These are phyloP conservation scores for Notolepis coatsorum DNA, from an alignment of 2,797 vertebrate genomes.

Conservation along the genomic window DNA sequence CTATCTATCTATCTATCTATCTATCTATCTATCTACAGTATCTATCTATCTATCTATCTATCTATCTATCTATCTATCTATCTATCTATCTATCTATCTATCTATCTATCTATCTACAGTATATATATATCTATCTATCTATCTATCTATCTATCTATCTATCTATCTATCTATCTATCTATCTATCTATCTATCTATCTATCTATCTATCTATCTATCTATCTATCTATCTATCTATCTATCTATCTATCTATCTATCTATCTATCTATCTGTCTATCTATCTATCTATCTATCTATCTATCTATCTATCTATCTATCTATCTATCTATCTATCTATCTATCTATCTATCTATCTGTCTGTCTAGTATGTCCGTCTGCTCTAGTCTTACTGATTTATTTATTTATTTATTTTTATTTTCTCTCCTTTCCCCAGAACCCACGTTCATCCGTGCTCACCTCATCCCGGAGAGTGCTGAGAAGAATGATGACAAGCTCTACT, in stretches of 20 bases:
- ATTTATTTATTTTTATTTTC: not conserved
- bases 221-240: not conserved
- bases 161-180: not conserved
- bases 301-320: no score
- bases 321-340: not conserved
- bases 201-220: not conserved
- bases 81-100: not conserved
- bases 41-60: constrained; percentile 47
- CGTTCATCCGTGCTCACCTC: constrained; percentile 93
- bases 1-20: not conserved
- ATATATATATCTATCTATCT: not conserved
- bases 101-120: not conserved
- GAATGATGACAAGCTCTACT: constrained; percentile 98
- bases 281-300: not conserved
- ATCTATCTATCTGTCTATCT: not conserved
- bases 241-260: not conserved
- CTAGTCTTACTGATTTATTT: not conserved
- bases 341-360: no score
- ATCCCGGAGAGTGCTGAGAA: constrained; percentile 96
- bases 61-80: not conserved
- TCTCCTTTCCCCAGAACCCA: constrained; percentile 85
- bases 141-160: constrained; percentile 1
- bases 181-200: not conserved
- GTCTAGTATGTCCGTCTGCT: not conserved
- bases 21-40: no score